Evolutionary conservation across 1,140 invertebrate species (phyloP), one percentile per base, ranked within the genome.

Genomic region (Pseudomyrmex pallidus): DNA sequence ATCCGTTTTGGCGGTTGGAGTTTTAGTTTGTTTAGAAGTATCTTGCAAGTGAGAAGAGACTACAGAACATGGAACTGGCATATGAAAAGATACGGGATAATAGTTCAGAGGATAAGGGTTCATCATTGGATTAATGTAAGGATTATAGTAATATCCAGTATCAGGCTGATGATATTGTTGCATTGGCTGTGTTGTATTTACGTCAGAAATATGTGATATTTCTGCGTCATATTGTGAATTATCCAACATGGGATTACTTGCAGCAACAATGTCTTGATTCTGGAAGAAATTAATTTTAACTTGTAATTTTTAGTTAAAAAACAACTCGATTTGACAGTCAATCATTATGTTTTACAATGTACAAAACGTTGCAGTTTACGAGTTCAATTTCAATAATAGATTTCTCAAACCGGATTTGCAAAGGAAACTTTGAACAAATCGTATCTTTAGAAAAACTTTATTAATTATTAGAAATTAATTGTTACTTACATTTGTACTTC

Each of bases 401-500:
- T 35, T 35, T 50, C 44, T 4, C 17, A 72, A 1, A 54, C 15
- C 35, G 7, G 7, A 15, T 78, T 52, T 10, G 1, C 44, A 35
- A 61, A 46, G 10, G 5, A 25, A 70, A 1, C 2, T 56, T 56
- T 72, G 50, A 15, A 48, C 17, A 46, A 2, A 62, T 52, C 50
- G 25, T 25, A 17, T 9, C 15, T 1, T 62, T 46, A 5, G 5
- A 9, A 0, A 54, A 46, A 35, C 10, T 54, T 77, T 13, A 78
- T 78, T 20, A 46, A 22, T 12, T 10, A 22, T 12, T 10, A 20
- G 10, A 66, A 82, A 22, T 4, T 4, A 62, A 35, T 22, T 22
- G 13, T n/a, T 85, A 87, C 80, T 89, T 78, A 89, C 88, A 13
- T 74, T 20, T 17, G 46, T 3, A 12, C 22, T 56, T 74, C 62